Percentiles rank a stretch among this genome's conserved stretches.
Conservation (phyloP, 2,797 vertebrate genomes). For the Heterohyrax brucei region DNA sequence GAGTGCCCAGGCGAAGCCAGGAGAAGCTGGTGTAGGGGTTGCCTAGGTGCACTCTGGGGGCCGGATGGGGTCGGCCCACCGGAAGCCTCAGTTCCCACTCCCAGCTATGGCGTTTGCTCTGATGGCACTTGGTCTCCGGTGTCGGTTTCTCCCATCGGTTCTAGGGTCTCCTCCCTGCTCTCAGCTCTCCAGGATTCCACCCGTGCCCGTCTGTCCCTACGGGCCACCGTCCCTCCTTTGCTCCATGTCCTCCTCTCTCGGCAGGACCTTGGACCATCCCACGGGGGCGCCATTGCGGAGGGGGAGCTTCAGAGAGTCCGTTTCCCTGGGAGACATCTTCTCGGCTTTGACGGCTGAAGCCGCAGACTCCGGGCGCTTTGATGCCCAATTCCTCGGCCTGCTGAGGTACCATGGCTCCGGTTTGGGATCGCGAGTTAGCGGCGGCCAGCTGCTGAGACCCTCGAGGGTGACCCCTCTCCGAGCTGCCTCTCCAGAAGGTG, state of each 20-base stretch:
- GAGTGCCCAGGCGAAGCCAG: neutral
- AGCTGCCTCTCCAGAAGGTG: neutral
- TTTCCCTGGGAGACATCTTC: neutral
- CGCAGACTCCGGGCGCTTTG: neutral
- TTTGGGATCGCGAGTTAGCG: neutral
- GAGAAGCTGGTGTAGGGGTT: neutral
- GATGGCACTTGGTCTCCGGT: fast-evolving
- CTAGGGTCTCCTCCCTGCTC: neutral
- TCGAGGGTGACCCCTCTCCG: neutral
- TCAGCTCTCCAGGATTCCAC: neutral
- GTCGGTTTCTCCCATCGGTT: neutral
- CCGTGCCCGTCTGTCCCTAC: neutral
- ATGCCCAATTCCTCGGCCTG: neutral
- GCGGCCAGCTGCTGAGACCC: neutral
- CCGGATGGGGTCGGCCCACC: neutral
- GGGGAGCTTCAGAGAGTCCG: neutral
- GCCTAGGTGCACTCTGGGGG: neutral
- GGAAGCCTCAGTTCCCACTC: neutral
- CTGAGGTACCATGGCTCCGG: neutral
- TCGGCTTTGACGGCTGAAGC: neutral
- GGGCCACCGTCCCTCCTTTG: too few species aligned
- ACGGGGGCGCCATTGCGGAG: neutral
- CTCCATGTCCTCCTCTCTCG: fast-evolving
- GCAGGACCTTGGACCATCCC: fast-evolving
- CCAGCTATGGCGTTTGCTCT: fast-evolving